phyloP scores from a whole-genome alignment of 2,113 vertebrate genomes.

The Trichomycterus rosablanca region DNA sequence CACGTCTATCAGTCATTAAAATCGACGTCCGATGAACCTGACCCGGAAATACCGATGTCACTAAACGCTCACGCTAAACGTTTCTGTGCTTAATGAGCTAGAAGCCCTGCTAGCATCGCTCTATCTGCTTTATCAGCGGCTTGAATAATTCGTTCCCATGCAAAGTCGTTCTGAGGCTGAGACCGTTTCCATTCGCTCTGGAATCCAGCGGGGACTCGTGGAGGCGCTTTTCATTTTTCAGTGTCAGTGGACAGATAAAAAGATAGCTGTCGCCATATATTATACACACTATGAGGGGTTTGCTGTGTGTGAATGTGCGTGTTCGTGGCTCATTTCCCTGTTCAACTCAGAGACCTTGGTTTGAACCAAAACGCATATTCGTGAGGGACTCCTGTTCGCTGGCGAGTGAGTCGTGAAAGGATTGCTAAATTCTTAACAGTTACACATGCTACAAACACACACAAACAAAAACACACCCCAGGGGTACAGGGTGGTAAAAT shows the following conservation, averaged over 20 bases:
- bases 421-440: constrained; percentile 11
- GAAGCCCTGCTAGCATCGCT: constrained; percentile 29
- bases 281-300: neutral
- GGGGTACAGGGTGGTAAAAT: neutral
- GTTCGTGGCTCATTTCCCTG: constrained; percentile 20
- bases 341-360: constrained; percentile 8
- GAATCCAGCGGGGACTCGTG: constrained; percentile 8
- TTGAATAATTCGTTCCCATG: constrained; percentile 61
- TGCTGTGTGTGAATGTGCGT: neutral
- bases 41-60: constrained; percentile 65
- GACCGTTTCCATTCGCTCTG: constrained; percentile 52
- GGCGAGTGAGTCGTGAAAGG: neutral
- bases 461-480: neutral
- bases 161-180: constrained; percentile 58
- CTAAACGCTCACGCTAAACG: constrained; percentile 60
- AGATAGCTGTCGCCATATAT: constrained; percentile 7
- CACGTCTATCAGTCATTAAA: constrained; percentile 45
- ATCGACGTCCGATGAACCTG: constrained; percentile 50
- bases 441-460: constrained; percentile 10
- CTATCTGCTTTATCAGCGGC: constrained; percentile 57
- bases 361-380: constrained; percentile 15
- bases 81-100: constrained; percentile 72
- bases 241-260: constrained; percentile 35
- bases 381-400: neutral
- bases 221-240: constrained; percentile 14